Evolutionary conservation across 2,113 vertebrate genomes (phyloP).

Genomic region (Sylvia atricapilla): DNA sequence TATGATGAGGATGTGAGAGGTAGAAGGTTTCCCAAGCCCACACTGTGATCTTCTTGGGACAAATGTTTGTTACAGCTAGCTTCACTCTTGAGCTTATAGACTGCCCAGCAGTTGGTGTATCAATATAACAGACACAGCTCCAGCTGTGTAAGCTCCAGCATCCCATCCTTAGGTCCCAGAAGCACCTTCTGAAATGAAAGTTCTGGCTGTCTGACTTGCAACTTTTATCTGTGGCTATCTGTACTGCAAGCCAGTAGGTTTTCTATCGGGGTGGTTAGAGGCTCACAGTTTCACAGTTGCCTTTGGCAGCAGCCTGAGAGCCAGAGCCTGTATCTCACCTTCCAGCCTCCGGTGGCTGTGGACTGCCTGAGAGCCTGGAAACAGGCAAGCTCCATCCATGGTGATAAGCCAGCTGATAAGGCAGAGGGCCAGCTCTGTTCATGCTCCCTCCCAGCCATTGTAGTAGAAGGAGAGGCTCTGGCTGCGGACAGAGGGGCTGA

Average conservation of each 20-base stretch:
- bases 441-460: background rate
- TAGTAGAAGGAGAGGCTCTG: background rate
- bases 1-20: background rate
- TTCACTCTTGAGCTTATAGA: background rate
- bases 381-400: background rate
- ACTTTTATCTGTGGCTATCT: background rate
- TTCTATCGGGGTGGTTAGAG: background rate
- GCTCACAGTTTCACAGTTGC: background rate
- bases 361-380: background rate
- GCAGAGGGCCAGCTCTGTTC: background rate
- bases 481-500: background rate
- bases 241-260: background rate
- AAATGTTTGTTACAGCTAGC: background rate
- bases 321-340: background rate
- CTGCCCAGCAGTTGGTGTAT: background rate
- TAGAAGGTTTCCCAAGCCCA: background rate
- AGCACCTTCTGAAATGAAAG: background rate
- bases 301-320: background rate
- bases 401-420: background rate
- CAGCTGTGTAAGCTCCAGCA: background rate
- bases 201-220: background rate
- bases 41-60: background rate
- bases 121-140: no score
- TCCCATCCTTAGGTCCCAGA: background rate
- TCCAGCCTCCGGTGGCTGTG: accelerated